Percentiles rank a stretch among this genome's conserved stretches.
Conservation (phyloP, 2,888 invertebrate genomes). For the Philonicus albiceps region DNA sequence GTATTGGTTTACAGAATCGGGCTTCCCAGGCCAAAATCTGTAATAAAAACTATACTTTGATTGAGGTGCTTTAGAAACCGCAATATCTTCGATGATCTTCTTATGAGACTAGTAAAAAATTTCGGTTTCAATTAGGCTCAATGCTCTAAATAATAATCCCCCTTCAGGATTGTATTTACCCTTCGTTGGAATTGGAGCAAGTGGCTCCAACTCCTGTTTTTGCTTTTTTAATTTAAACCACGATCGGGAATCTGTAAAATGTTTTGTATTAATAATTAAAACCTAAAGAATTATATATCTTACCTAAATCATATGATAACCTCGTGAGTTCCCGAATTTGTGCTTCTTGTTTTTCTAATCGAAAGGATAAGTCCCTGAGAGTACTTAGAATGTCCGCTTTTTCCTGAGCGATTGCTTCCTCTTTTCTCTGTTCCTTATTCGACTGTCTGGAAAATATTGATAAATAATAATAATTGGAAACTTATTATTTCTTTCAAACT, state of each 20-base stretch:
- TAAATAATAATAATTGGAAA: not conserved
- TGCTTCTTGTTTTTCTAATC: conserved; percentile 78
- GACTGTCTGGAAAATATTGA: conserved; percentile 66
- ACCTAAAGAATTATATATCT: conserved; percentile 4
- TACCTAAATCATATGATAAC: conserved; percentile 67
- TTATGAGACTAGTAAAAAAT: conserved; percentile 52
- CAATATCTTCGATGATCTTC: not conserved
- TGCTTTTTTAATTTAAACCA: conserved; percentile 52
- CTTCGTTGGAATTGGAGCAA: conserved; percentile 24
- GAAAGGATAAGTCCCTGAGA: conserved; percentile 76
- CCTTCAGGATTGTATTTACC: conserved; percentile 57
- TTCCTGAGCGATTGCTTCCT: conserved; percentile 72
- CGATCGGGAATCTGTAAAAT: conserved; percentile 57
- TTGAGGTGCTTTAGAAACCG: not conserved
- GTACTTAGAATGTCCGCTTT: conserved; percentile 70
- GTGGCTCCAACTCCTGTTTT: not conserved
- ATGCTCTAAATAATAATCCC: conserved; percentile 58
- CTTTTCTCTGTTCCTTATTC: conserved; percentile 83
- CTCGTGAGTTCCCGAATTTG: conserved; percentile 81
- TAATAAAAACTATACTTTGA: not conserved
- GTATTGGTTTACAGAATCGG: not conserved
- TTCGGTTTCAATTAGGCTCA: conserved; percentile 59
- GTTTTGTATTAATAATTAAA: not conserved
- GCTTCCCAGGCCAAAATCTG: not conserved
- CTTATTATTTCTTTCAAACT: no score